Percentiles rank a stretch among this genome's conserved stretches.
Evolutionary conservation across 2,797 vertebrate species (phyloP).

Genomic region (Rhincodon typus): DNA sequence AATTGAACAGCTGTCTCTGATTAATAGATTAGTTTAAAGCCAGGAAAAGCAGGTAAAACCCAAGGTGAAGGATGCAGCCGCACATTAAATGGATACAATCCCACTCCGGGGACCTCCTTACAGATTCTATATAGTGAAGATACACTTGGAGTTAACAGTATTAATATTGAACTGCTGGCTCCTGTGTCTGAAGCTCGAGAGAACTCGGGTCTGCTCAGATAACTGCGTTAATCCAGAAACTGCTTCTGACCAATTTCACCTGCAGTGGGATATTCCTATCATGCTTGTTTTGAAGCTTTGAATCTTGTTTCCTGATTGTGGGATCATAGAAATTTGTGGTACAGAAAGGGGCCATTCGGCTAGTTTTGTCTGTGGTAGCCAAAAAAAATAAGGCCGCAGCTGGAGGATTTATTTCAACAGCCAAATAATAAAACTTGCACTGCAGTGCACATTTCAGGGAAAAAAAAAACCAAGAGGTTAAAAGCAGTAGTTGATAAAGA

Average conservation of each 20-base stretch:
- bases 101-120: conserved; percentile 9
- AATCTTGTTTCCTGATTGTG: not conserved
- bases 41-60: conserved; percentile 45
- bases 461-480: not conserved
- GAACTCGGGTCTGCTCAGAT: not conserved
- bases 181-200: not conserved
- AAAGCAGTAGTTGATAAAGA: not conserved
- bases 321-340: not conserved
- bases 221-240: not conserved
- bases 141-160: not conserved
- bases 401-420: not conserved
- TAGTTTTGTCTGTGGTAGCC: not conserved
- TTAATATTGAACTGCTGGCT: not conserved
- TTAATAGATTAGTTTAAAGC: conserved; percentile 46
- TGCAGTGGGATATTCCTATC: not conserved
- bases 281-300: not conserved
- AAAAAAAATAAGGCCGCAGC: not conserved
- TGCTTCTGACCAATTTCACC: not conserved
- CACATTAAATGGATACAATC: conserved; percentile 23
- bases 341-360: not conserved
- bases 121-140: not conserved
- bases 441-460: not conserved
- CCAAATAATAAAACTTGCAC: not conserved
- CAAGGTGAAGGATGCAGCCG: conserved; percentile 48
- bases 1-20: conserved; percentile 43